Base-by-base conservation (phyloP, 2,797 vertebrate species). In the Chelon auratus region DNA sequence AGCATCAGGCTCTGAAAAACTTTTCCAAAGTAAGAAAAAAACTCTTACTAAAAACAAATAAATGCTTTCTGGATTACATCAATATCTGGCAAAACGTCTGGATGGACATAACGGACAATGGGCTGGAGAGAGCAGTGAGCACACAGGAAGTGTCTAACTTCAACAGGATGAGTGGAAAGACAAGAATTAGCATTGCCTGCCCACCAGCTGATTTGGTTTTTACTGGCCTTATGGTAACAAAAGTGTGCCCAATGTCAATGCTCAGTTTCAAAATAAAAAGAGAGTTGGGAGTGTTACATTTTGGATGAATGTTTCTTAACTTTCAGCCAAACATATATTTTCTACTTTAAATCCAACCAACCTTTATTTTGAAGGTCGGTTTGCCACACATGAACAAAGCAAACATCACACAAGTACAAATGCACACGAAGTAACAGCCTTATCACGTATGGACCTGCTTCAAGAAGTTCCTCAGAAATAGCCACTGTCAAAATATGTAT, bases 41-140 rank as follows among this genome's bases (percentile, higher is more conserved):
- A 42, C 45, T 47, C n/a, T 86, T 74, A 87, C 84, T 78, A 75
- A 86, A 91, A 85, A 77, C 79, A 92, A 89, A 87, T 81, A 83
- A 76, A 87, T 43, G 74, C 67, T 84, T 52, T 51, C 47, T 68
- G 72, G 80, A 87, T 84, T 84, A 65, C 65, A 75, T 80, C 62
- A 84, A 67, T 70, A 75, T 81, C 56, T 78, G 57, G 45, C 82
- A 68, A 73, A 91, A 89, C 79, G 62, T 86, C 65, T 75, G 6
- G 39, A 73, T 63, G 60, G 54, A 33, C 78, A 75, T 75, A 80
- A 81, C 72, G 80, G 74, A 70, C 40, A 72, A 81, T 56, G 75
- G 60, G 53, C 61, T 66, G 64, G 42, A 62, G 52, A 74, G 72
- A 68, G 66, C 66, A 57, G 73, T 14, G 58, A 74, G 65, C 61